Base-by-base conservation (phyloP, 2,113 vertebrate genomes). In the Taurulus bubalis region DNA sequence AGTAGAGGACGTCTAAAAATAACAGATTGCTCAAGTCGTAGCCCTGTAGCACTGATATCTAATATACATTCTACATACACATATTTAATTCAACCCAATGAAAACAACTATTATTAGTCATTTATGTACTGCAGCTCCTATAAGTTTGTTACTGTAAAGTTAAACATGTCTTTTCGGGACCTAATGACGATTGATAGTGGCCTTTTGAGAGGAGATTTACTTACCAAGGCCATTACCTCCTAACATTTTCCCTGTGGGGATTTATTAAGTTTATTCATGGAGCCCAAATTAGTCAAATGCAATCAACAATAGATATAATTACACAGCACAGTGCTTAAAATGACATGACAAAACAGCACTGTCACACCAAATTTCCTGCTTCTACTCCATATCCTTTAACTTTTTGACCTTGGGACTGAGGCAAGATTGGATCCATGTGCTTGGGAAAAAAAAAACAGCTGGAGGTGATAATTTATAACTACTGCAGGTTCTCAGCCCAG, bases 151-250 rank as follows among this genome's bases (percentile, higher is more conserved):
- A 42, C 40, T 49, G 58, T 45, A 20, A 32, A 62, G 40, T 49
- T 38, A 3, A 12, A 9, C 11, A 9, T 74, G 59, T 64, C 53
- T 67, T 28, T 49, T 8, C 66, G 30, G 53, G 7, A 47, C 20
- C 14, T 28, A 11, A 26, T 14, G 45, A 60, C 15, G 22, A 65
- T 53, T 60, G 28, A 70, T 34, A 67, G 47, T 16, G 26, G 34
- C 51, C 78, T 65, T 59, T 28, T 65, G 45, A 51, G 45, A 51
- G 40, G 62, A 73, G 26, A 59, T 83, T 80, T 83, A 58, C 68
- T 64, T 72, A 42, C 20, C 11, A 1, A 28, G 22, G 55, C 56
- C 75, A 72, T 85, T 69, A 79, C 30, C 67, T 22, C 30, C 14
- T 66, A 45, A 47, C 24, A 60, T 59, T 60, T 40, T 53, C 49